phyloP scores from a whole-genome alignment of 2,797 vertebrate genomes.

The Dendrocincla fuliginosa region DNA sequence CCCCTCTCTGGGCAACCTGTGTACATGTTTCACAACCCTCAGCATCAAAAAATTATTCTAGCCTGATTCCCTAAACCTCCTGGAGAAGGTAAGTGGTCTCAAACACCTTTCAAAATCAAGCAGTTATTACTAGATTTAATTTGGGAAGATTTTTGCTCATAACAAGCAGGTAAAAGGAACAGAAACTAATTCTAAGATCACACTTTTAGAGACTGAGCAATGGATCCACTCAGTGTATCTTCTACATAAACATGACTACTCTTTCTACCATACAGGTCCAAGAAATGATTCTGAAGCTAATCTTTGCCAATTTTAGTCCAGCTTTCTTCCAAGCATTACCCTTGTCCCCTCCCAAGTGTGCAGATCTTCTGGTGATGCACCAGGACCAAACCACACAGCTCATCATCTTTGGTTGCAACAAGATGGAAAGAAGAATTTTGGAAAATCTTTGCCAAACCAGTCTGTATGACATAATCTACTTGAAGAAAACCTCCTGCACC shows the following conservation, averaged over 20 bases:
- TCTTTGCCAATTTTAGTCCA: neutral
- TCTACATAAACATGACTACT: neutral
- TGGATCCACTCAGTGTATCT: neutral
- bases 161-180: neutral
- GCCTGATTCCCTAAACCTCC: neutral
- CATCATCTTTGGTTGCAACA: neutral
- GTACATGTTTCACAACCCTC: neutral
- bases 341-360: accelerated
- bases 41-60: neutral
- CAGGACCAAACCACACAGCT: neutral
- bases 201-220: neutral
- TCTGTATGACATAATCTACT: neutral
- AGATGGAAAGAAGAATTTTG: neutral
- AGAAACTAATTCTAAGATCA: neutral
- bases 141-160: neutral
- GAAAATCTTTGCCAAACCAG: neutral
- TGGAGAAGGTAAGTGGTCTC: neutral
- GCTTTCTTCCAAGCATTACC: neutral
- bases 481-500: neutral
- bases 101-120: neutral
- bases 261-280: neutral
- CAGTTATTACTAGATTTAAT: neutral
- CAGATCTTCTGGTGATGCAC: neutral
- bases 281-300: neutral
- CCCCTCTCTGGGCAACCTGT: neutral